These are phyloP conservation scores for Gallinago stenura DNA, from an alignment of 2,797 vertebrate species.

Conservation along the genomic window DNA sequence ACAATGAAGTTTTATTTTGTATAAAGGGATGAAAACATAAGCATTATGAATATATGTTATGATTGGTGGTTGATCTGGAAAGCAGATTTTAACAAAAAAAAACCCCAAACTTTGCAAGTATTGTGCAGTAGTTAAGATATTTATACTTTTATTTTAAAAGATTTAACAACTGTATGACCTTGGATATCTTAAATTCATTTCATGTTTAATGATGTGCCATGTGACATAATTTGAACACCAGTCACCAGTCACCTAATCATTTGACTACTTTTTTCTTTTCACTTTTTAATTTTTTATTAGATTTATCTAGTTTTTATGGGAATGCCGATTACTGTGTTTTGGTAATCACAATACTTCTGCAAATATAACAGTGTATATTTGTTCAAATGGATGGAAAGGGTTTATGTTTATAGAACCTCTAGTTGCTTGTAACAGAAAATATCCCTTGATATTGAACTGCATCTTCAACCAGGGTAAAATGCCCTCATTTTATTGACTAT, in stretches of 20 bases:
- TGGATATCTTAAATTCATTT: neutral
- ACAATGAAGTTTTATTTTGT: neutral
- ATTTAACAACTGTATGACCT: neutral
- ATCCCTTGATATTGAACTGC: neutral
- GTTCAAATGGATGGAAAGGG: neutral
- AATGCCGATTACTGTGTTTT: neutral
- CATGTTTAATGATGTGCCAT: neutral
- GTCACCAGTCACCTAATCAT: neutral
- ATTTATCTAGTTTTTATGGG: neutral
- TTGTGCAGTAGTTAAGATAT: neutral
- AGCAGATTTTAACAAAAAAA: neutral
- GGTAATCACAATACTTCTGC: neutral
- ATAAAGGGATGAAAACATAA: neutral
- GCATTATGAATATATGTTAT: neutral
- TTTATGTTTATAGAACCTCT: neutral
- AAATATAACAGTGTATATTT: neutral
- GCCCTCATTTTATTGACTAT: neutral
- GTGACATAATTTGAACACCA: neutral
- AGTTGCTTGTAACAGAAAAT: neutral
- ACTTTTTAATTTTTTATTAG: neutral
- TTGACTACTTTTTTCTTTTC: slow-evolving; percentile 4
- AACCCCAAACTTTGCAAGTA: neutral
- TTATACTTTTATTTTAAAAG: neutral
- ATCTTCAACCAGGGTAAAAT: neutral
- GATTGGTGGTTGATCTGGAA: neutral